Conservation (phyloP, 2,113 vertebrate genomes). For the Numida meleagris region DNA sequence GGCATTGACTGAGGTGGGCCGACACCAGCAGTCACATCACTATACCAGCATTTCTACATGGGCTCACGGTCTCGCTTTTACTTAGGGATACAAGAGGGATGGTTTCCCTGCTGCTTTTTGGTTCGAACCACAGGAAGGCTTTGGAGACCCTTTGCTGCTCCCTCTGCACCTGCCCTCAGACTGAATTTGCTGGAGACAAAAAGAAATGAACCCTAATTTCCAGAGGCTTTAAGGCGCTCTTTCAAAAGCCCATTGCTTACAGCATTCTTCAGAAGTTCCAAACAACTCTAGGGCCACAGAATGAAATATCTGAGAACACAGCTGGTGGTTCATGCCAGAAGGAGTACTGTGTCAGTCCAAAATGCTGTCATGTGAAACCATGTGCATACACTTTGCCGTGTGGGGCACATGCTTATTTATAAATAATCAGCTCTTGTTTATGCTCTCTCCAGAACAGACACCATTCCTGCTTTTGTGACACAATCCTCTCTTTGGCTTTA, state of each 20-base stretch:
- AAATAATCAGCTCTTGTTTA: no score
- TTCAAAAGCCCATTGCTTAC: neutral
- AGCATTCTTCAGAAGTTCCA: neutral
- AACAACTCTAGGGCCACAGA: neutral
- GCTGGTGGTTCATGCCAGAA: no score
- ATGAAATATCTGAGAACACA: neutral
- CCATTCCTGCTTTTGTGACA: no score
- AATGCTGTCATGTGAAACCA: no score
- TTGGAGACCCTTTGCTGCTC: neutral
- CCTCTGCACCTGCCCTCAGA: neutral
- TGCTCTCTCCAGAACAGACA: no score
- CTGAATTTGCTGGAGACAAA: neutral
- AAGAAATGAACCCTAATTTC: neutral
- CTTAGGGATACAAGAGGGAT: neutral
- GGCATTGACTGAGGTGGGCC: neutral
- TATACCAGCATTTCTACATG: accelerated
- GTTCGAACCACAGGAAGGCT: neutral
- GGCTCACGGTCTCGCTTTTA: neutral
- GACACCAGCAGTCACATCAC: neutral
- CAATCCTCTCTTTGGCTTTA: no score
- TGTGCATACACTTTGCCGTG: no score
- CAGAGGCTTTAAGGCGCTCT: neutral
- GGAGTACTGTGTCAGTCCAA: no score
- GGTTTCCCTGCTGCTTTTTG: accelerated
- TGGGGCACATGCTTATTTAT: no score